Evolutionary conservation across 2,113 vertebrate species (phyloP).

Genomic region (Cygnus buccinator): DNA sequence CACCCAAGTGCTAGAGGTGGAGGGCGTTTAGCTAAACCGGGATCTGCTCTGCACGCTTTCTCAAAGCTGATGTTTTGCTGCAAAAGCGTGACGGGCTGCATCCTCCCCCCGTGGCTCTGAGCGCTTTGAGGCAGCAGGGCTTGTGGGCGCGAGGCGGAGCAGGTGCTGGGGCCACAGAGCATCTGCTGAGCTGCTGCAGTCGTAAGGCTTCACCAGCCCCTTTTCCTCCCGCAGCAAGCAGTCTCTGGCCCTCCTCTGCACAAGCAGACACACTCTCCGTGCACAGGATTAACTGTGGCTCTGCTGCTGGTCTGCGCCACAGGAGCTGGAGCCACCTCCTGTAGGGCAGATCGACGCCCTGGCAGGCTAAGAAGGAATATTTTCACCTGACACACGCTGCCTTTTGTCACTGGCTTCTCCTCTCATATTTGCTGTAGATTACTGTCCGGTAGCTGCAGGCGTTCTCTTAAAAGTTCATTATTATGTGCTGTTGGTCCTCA

Average conservation of each 20-base stretch:
- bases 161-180: neutral
- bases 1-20: neutral
- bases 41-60: neutral
- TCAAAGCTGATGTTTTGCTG: neutral
- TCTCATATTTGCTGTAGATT: neutral
- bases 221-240: neutral
- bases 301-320: neutral
- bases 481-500: neutral
- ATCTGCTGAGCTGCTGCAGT: neutral
- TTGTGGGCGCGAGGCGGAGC: neutral
- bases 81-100: neutral
- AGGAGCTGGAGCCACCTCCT: neutral
- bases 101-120: neutral
- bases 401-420: neutral
- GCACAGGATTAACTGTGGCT: neutral
- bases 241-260: neutral
- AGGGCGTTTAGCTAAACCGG: neutral
- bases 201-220: neutral
- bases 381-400: neutral
- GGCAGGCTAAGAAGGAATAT: neutral
- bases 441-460: neutral
- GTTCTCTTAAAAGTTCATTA: neutral
- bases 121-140: neutral
- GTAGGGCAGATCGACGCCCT: rapidly evolving
- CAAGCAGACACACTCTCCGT: rapidly evolving